These are phyloP conservation scores for Hyppa rectilinea DNA, from an alignment of 2,888 invertebrate species.

Conservation along the genomic window DNA sequence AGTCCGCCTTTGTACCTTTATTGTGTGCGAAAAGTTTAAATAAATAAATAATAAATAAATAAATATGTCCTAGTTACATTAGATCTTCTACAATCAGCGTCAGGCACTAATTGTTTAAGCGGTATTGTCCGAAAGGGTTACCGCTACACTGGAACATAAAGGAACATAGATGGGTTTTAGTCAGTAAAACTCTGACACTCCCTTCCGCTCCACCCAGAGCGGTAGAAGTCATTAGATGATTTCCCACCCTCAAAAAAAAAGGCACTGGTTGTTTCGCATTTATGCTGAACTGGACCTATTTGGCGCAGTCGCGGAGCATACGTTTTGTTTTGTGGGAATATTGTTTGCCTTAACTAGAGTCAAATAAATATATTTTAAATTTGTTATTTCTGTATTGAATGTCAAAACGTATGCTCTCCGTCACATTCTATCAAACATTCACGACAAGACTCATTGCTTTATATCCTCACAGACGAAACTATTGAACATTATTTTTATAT, in stretches of 20 bases:
- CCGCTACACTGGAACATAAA: too few species aligned
- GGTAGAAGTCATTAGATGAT: too few species aligned
- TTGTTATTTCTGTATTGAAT: not conserved
- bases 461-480: slow-evolving; percentile 10
- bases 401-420: not conserved
- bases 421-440: slow-evolving; percentile 15
- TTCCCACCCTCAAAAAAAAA: too few species aligned
- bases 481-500: slow-evolving; percentile 21
- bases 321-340: not conserved
- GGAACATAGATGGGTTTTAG: too few species aligned
- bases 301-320: not conserved
- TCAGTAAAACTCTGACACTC: too few species aligned
- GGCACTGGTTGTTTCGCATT: not conserved
- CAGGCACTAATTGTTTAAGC: not conserved
- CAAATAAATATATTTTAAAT: not conserved
- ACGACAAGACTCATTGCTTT: not conserved
- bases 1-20: too few species aligned
- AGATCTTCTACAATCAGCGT: not conserved
- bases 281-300: not conserved
- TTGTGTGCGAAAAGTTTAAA: too few species aligned
- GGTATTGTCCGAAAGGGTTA: too few species aligned
- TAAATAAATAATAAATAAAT: too few species aligned
- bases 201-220: too few species aligned
- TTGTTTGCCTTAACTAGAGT: not conserved
- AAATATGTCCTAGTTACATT: not conserved